phyloP scores from a whole-genome alignment of 2,888 invertebrate genomes.

The Empis stercorea region DNA sequence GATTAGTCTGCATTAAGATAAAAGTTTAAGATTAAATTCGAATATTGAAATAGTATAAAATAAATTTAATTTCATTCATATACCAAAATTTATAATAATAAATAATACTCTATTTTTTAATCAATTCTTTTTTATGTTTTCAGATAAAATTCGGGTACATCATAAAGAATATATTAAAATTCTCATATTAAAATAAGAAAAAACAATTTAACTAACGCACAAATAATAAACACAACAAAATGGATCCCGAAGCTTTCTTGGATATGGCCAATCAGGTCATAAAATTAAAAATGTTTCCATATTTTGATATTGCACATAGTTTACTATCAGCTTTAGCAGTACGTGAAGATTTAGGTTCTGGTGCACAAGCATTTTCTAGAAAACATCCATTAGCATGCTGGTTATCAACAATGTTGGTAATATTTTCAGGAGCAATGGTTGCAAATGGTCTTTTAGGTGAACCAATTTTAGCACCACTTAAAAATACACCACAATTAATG shows the following conservation, averaged over 20 bases:
- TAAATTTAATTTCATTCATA: no score
- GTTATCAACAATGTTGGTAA: constrained; percentile 95
- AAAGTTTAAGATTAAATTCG: no score
- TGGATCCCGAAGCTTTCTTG: constrained; percentile 94
- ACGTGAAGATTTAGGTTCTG: constrained; percentile 85
- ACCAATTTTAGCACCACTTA: constrained; percentile 87
- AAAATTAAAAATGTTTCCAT: constrained; percentile 98
- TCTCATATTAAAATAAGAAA: no score
- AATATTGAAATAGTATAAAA: no score
- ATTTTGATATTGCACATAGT: constrained; percentile 97
- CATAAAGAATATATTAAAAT: no score
- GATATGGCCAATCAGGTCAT: constrained; percentile 98
- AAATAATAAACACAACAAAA: constrained; percentile 31
- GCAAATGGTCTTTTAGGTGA: constrained; percentile 88
- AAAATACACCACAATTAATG: constrained; percentile 85
- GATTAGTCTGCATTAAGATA: no score
- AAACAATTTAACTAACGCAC: no score
- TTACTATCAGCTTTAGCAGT: constrained; percentile 88
- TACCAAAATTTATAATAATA: no score
- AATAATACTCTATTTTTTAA: no score
- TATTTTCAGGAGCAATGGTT: constrained; percentile 94
- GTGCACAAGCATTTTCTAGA: constrained; percentile 82
- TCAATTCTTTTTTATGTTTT: no score
- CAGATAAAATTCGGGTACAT: no score
- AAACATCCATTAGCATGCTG: constrained; percentile 97